Conservation (phyloP, 2,113 vertebrate species). For the Semicossyphus pulcher region DNA sequence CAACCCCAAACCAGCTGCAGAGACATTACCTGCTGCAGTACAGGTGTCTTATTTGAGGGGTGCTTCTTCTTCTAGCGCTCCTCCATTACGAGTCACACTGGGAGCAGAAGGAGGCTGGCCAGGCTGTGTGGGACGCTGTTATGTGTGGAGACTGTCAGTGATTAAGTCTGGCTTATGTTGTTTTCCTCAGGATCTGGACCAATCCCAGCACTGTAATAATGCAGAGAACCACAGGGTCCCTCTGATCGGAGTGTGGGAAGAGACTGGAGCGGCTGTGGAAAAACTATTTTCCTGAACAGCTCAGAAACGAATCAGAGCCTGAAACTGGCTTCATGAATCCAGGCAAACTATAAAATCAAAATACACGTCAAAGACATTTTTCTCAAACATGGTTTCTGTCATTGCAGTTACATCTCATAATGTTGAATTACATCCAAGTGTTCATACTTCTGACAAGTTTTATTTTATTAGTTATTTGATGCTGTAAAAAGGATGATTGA, state of each 20-base stretch:
- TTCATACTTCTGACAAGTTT: too few species aligned
- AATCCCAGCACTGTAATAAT: slow-evolving; percentile 21
- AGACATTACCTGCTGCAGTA: neutral
- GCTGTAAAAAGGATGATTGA: too few species aligned
- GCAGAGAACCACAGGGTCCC: slow-evolving; percentile 9
- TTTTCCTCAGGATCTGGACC: slow-evolving; percentile 31
- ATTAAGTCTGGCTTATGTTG: slow-evolving; percentile 33
- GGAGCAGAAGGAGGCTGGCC: neutral
- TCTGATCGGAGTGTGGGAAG: slow-evolving; percentile 29
- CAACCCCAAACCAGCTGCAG: neutral
- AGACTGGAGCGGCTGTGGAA: neutral
- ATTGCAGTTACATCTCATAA: too few species aligned
- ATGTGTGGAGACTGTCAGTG: slow-evolving; percentile 23
- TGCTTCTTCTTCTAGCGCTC: neutral
- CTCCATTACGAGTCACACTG: slow-evolving; percentile 12
- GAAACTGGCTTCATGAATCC: neutral
- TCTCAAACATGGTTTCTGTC: too few species aligned
- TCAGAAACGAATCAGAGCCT: neutral
- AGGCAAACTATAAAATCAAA: too few species aligned
- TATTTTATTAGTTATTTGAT: too few species aligned
- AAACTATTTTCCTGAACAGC: slow-evolving; percentile 10
- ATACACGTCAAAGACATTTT: too few species aligned
- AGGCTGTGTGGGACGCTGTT: neutral
- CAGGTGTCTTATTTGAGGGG: slow-evolving; percentile 1
- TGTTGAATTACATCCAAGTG: too few species aligned